Evolutionary conservation across 2,797 vertebrate genomes (phyloP).

Genomic region (Sebastes variabilis): DNA sequence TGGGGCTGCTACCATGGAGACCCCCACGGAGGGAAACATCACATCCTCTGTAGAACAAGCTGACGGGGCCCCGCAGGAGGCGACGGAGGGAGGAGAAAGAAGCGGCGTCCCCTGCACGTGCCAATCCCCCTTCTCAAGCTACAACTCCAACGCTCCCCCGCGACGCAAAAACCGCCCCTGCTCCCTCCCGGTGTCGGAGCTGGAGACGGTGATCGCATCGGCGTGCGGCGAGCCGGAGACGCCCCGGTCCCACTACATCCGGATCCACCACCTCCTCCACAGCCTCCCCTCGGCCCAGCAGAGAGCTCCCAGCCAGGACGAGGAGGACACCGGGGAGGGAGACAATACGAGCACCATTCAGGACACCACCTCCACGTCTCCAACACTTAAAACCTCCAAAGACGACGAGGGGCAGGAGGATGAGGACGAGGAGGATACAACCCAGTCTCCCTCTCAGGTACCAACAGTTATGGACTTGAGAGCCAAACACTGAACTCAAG

Average conservation of each 20-base stretch:
- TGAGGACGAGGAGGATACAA: slow-evolving; percentile 71
- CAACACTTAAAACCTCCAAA: slow-evolving; percentile 59
- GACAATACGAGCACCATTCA: slow-evolving; percentile 25
- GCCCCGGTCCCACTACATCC: slow-evolving; percentile 94
- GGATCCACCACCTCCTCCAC: slow-evolving; percentile 95
- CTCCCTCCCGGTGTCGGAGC: slow-evolving; percentile 94
- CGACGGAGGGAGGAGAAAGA: slow-evolving; percentile 52
- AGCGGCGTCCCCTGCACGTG: slow-evolving; percentile 58
- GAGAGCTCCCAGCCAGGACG: slow-evolving; percentile 64
- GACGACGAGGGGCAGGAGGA: slow-evolving; percentile 65
- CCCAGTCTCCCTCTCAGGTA: slow-evolving; percentile 76
- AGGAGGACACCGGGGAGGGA: slow-evolving; percentile 70
- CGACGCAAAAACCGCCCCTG: slow-evolving; percentile 90
- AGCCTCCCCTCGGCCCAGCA: slow-evolving; percentile 90
- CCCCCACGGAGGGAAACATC: not conserved
- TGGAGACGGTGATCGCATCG: slow-evolving; percentile 94
- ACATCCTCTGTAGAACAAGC: slow-evolving; percentile 6
- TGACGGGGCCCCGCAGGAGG: slow-evolving; percentile 55
- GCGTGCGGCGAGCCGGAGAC: slow-evolving; percentile 93
- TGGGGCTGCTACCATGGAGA: slow-evolving; percentile 11
- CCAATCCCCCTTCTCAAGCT: slow-evolving; percentile 56
- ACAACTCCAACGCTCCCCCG: slow-evolving; percentile 56
- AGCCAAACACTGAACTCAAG: not conserved
- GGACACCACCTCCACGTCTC: slow-evolving; percentile 49
- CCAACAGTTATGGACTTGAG: not conserved